Evolutionary conservation across 2,797 vertebrate genomes (phyloP), one percentile per base, ranked within the genome.

Genomic region (Poeciliopsis turneri): DNA sequence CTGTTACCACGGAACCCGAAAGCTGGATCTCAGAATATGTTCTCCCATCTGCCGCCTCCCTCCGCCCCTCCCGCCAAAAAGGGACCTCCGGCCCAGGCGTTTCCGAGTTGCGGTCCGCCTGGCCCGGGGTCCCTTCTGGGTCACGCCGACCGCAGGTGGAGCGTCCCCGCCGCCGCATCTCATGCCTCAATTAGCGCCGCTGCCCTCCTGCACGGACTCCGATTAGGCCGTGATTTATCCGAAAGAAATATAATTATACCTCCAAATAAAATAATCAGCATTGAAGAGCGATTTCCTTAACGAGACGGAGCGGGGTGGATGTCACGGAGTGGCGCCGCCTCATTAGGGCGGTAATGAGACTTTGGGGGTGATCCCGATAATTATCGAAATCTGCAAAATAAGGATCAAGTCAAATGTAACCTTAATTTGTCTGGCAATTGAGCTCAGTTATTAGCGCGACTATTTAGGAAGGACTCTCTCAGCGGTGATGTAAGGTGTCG

Each of bases 181-280:
- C 96, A 95, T 95, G 90, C 96, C 93, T 96, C 96, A 97, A 97
- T 98, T 98, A 98, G 95, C 94, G 93, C 93, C 94, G 91, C 96
- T 97, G 97, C 96, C 97, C 97, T 97, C 41, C 97, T 97, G 97
- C 94, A 96, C 95, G 97, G 97, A 97, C 97, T 97, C 97, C 45
- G 95, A 99, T 98, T 98, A 98, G 97, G 97, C 96, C 97, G 97
- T 98, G 98, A 98, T 97, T 97, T 97, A 98, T 97, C 97, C 96
- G 95, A 97, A 97, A 98, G 97, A 97, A 98, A 98, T 98, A 98
- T 98, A 98, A 99, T 99, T 98, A 99, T 97, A 96, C 95, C 95
- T 96, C 97, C 97, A 98, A 99, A 99, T 98, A 98, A 98, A 98
- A 99, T 99, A 98, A 99, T 99, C 97, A 98, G 97, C 97, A 98